These are phyloP conservation scores for Diaperis boleti DNA, from an alignment of 2,888 invertebrate genomes.

Conservation along the genomic window DNA sequence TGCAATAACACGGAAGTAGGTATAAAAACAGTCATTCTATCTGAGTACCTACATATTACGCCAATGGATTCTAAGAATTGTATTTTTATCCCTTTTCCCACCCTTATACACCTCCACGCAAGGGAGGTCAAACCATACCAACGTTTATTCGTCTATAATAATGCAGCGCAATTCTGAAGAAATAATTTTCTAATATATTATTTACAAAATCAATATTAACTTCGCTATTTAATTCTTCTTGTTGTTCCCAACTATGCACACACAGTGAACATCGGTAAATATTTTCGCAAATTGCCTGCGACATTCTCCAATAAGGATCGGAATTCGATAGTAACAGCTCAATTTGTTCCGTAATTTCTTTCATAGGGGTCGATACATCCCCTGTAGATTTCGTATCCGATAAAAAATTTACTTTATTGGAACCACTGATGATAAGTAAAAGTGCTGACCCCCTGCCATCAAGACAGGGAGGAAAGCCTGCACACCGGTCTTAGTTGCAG, in stretches of 20 bases:
- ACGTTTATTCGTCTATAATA: background rate
- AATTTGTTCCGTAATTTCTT: constrained; percentile 50
- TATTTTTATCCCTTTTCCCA: background rate
- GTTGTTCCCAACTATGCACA: background rate
- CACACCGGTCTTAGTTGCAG: constrained; percentile 51
- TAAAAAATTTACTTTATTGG: constrained; percentile 36
- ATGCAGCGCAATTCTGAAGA: background rate
- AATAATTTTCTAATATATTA: background rate
- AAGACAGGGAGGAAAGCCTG: constrained; percentile 34
- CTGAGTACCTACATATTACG: background rate
- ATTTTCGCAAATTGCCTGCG: constrained; percentile 12
- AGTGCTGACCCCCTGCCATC: constrained; percentile 38
- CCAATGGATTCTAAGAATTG: background rate
- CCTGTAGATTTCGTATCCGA: constrained; percentile 8
- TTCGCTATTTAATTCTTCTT: background rate
- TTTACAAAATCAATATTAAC: background rate
- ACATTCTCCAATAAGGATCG: constrained; percentile 50
- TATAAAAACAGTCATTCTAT: too few species aligned
- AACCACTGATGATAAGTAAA: constrained; percentile 31
- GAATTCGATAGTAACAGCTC: constrained; percentile 52
- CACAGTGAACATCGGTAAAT: background rate
- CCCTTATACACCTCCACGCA: background rate
- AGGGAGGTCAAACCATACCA: background rate
- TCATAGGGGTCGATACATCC: constrained; percentile 27
- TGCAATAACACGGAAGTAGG: too few species aligned